Percentiles rank a stretch among this genome's conserved stretches.
Conservation (phyloP, 1,140 invertebrate species). For the Carposina sasakii region DNA sequence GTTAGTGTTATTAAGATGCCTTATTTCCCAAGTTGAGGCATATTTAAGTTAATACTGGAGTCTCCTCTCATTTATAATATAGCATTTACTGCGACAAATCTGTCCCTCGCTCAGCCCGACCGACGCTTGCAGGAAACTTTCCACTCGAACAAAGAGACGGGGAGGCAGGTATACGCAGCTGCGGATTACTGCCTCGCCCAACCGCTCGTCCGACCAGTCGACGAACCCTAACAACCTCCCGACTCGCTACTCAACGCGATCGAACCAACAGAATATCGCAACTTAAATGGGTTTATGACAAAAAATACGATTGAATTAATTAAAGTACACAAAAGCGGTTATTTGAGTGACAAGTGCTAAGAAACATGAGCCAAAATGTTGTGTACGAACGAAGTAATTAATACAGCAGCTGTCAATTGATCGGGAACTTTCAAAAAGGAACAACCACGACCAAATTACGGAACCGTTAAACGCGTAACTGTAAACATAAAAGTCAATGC, state of each 20-base stretch:
- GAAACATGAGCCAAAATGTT: too few species aligned
- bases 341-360: slow-evolving; percentile 28
- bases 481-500: slow-evolving; percentile 32
- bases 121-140: slow-evolving; percentile 49
- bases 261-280: slow-evolving; percentile 23
- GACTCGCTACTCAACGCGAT: slow-evolving; percentile 17
- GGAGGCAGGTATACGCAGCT: slow-evolving; percentile 53
- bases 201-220: slow-evolving; percentile 28
- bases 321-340: slow-evolving; percentile 30
- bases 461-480: slow-evolving; percentile 50
- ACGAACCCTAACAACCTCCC: slow-evolving; percentile 14
- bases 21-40: too few species aligned
- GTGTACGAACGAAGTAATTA: neutral
- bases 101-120: slow-evolving; percentile 23
- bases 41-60: neutral
- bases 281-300: slow-evolving; percentile 64
- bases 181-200: slow-evolving; percentile 44
- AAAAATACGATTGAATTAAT: slow-evolving; percentile 45
- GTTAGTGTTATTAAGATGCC: too few species aligned
- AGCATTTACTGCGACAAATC: slow-evolving; percentile 47
- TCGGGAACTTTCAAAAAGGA: slow-evolving; percentile 21
- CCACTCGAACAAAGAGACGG: slow-evolving; percentile 56
- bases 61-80: slow-evolving; percentile 4
- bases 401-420: slow-evolving; percentile 26
- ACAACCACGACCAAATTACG: slow-evolving; percentile 28